phyloP scores from a whole-genome alignment of 2,113 vertebrate species.

The Lepisosteus osseus region DNA sequence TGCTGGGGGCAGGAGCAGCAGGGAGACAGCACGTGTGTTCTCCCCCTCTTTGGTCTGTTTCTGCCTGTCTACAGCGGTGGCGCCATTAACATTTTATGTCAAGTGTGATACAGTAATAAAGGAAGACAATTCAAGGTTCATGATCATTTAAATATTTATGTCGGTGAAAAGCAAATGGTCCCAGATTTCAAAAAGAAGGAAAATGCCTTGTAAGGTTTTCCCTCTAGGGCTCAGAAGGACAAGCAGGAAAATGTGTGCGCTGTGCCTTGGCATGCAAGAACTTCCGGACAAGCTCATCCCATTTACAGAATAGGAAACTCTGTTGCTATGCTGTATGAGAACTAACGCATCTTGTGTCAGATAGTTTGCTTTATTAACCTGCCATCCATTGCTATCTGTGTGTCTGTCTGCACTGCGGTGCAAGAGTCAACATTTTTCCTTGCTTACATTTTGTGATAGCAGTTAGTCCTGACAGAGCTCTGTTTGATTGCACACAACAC shows the following conservation, averaged over 20 bases:
- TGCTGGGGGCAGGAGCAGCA: not conserved
- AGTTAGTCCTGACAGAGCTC: no score
- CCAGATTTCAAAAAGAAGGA: conserved; percentile 41
- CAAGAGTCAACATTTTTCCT: no score
- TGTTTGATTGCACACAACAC: no score
- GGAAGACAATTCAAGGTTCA: conserved; percentile 38
- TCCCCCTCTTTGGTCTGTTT: conserved; percentile 27
- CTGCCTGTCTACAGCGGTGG: conserved; percentile 31
- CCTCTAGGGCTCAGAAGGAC: conserved; percentile 59
- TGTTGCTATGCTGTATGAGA: conserved; percentile 67
- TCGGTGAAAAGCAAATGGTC: conserved; percentile 51
- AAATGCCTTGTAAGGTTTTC: conserved; percentile 59
- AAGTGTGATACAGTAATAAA: conserved; percentile 49
- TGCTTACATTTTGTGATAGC: no score
- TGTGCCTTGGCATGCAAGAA: conserved; percentile 53
- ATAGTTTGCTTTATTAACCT: no score
- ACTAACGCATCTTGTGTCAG: no score
- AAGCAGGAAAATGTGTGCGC: conserved; percentile 63
- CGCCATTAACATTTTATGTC: conserved; percentile 63
- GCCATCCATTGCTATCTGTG: no score
- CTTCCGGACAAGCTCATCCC: conserved; percentile 61
- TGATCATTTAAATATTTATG: conserved; percentile 64
- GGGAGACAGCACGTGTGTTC: conserved; percentile 11
- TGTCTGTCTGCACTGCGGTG: no score
- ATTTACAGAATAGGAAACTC: conserved; percentile 66